phyloP scores from a whole-genome alignment of 2,113 vertebrate species.

The Pagrus major region DNA sequence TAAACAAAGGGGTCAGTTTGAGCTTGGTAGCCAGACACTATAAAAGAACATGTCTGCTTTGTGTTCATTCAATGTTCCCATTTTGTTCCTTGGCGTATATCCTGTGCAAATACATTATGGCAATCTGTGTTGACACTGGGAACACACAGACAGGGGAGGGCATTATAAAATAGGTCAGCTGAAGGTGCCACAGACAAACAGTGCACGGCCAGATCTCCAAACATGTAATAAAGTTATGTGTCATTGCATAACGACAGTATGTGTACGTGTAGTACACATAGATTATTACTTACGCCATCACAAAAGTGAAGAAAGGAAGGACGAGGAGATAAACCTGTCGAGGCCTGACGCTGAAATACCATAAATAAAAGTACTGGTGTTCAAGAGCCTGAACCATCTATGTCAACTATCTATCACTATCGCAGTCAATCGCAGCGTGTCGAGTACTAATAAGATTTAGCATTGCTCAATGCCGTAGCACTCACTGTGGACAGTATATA shows the following conservation, averaged over 20 bases:
- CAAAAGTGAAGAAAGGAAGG: background rate
- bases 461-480: too few relatives aligned
- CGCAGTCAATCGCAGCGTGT: too few relatives aligned
- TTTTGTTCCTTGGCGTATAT: conserved; percentile 39
- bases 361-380: background rate
- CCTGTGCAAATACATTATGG: conserved; percentile 53
- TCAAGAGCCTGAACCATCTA: too few relatives aligned
- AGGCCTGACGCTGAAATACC: too few relatives aligned
- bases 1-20: background rate
- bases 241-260: background rate
- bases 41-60: conserved; percentile 28
- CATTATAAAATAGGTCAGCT: conserved; percentile 41
- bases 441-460: too few relatives aligned
- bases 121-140: conserved; percentile 46
- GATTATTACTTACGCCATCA: background rate
- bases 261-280: background rate
- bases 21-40: conserved; percentile 7
- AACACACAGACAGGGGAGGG: conserved; percentile 8
- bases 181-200: conserved; percentile 1
- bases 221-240: background rate
- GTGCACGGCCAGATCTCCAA: background rate
- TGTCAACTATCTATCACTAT: too few relatives aligned
- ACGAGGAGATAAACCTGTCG: too few relatives aligned
- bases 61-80: conserved; percentile 40
- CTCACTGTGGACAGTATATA: too few relatives aligned